Evolutionary conservation across 2,113 vertebrate genomes (phyloP).

Genomic region (Myotis yumanensis): DNA sequence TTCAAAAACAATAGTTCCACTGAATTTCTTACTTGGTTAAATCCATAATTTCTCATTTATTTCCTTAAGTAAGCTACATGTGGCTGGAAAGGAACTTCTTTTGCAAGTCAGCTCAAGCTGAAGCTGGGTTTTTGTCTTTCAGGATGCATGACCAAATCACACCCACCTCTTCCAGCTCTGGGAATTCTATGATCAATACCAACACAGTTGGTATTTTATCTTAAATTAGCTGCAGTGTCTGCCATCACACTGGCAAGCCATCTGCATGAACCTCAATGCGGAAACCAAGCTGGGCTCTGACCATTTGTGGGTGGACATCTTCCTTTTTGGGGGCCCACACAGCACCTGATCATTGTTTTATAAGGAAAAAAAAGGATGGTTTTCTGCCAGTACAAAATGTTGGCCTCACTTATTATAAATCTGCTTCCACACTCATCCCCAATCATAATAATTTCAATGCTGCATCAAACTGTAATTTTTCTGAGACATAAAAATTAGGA

Average conservation of each 20-base stretch:
- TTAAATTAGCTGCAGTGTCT: not conserved
- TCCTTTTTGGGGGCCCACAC: not conserved
- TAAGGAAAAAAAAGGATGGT: not conserved
- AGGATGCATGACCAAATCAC: not conserved
- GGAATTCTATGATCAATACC: not conserved
- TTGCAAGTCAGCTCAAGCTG: not conserved
- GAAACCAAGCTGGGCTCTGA: not conserved
- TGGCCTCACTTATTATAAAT: not conserved
- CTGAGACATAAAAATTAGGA: not conserved
- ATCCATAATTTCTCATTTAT: not conserved
- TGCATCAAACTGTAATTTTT: not conserved
- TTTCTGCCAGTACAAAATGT: not conserved
- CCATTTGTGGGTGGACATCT: not conserved
- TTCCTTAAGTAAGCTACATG: not conserved
- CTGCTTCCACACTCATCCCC: not conserved
- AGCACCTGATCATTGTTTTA: not conserved
- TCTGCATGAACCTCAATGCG: not conserved
- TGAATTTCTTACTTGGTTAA: constrained; percentile 39
- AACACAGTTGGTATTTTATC: not conserved
- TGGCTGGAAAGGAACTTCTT: not conserved
- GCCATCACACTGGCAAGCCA: not conserved
- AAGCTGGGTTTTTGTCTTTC: not conserved
- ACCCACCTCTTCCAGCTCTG: not conserved
- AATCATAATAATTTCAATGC: not conserved
- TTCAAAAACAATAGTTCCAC: not conserved